phyloP scores from a whole-genome alignment of 2,113 vertebrate genomes.

The Benthochromis sp. region DNA sequence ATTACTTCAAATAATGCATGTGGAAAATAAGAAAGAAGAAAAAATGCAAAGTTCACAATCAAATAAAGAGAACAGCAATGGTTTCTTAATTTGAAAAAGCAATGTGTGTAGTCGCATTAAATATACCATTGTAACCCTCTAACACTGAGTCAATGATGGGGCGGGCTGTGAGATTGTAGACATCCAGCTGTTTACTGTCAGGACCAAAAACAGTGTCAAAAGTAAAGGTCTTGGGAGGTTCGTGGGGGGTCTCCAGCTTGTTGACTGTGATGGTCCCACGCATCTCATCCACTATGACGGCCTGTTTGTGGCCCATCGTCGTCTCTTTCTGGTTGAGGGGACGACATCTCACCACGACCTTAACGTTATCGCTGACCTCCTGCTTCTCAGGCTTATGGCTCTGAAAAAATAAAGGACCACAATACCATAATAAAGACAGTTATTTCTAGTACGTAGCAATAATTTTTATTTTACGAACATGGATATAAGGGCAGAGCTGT shows the following conservation, averaged over 20 bases:
- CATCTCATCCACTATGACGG: conserved; percentile 90
- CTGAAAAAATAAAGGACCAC: conserved; percentile 39
- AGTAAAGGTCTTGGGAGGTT: conserved; percentile 94
- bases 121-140: conserved; percentile 95
- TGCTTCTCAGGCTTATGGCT: conserved; percentile 83
- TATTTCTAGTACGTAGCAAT: too few relatives aligned
- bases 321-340: conserved; percentile 93
- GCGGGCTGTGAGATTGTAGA: conserved; percentile 97
- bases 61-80: background rate
- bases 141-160: conserved; percentile 95
- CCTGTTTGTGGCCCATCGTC: conserved; percentile 78
- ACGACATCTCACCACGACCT: conserved; percentile 93
- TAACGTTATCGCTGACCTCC: conserved; percentile 91
- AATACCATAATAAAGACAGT: background rate
- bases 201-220: conserved; percentile 97
- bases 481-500: background rate
- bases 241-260: conserved; percentile 85
- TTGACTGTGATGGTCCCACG: conserved; percentile 92
- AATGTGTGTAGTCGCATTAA: background rate
- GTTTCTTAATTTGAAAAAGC: background rate
- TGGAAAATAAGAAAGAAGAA: background rate
- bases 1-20: background rate
- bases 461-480: background rate
- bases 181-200: conserved; percentile 96
- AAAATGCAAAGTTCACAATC: background rate